Evolutionary conservation across 2,888 invertebrate genomes (phyloP), one percentile per base, ranked within the genome.

Genomic region (Noctua janthina): DNA sequence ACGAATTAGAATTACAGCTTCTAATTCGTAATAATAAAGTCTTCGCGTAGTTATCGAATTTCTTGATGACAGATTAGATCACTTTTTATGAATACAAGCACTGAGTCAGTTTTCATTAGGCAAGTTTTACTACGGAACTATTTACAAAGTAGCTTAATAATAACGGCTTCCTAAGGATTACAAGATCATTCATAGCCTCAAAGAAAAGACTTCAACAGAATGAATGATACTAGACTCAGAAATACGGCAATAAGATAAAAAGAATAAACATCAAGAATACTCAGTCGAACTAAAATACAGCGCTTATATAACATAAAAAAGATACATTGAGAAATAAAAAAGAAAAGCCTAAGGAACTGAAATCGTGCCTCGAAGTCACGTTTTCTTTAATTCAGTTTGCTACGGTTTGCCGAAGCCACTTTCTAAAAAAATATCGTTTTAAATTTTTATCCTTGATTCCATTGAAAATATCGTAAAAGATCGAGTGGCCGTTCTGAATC

Each of bases 291-390:
- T 72, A 75, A 78, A 85, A 83, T 73, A 85, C 74, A 68, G 67
- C 79, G 73, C 76, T 87, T 85, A 89, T 79, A 80, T 86, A 89
- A 84, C 80, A 54, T 78, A 87, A 82, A 81, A 39, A 81, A 85
- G 76, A 87, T 88, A 89, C 86, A 87, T 76, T 84, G 77, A 83
- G 82, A 90, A 88, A 89, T 89, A 91, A 91, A 91, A 90, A 90
- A 88, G 89, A 89, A 88, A 82, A 74, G 84, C 78, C 84, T 83
- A 87, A 82, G 88, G 72, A 91, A 91, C 86, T 84, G 83, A 86
- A 91, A 89, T 94, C 94, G 94, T 94, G 94, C 85, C 85, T 82
- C 74, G 76, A 76, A 93, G 93, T 95, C 95, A 95, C 95, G 95
- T 94, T 89, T 78, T 80, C 85, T 87, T 93, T 93, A 93, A 94